phyloP scores from a whole-genome alignment of 2,113 vertebrate species.

The Crotalus helleri region DNA sequence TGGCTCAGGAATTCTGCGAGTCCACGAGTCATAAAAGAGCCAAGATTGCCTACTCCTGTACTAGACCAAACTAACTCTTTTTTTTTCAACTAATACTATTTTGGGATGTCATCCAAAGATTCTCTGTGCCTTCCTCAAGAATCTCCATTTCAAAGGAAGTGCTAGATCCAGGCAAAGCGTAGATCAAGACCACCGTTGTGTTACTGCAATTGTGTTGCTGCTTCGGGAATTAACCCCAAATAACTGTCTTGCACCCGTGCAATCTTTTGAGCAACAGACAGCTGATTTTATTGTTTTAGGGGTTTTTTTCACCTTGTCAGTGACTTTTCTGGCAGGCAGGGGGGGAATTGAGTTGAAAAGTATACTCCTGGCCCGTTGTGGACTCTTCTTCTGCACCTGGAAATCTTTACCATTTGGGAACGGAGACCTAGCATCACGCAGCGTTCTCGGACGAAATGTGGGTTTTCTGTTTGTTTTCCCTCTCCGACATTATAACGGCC shows the following conservation, averaged over 20 bases:
- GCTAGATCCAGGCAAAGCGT: neutral
- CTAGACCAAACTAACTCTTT: no score
- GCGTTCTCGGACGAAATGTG: conserved; percentile 51
- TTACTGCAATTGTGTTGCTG: neutral
- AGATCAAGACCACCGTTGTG: neutral
- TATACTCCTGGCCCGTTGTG: conserved; percentile 55
- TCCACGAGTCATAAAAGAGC: no score
- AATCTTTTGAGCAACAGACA: neutral
- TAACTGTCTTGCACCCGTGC: neutral
- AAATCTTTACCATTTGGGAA: conserved; percentile 70
- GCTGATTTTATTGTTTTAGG: conserved; percentile 9
- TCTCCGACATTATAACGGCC: conserved; percentile 69
- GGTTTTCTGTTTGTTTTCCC: conserved; percentile 68
- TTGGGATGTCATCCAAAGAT: neutral
- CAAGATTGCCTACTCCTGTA: no score
- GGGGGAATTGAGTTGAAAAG: conserved; percentile 27
- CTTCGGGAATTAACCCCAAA: neutral
- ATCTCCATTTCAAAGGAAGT: neutral
- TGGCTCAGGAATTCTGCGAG: no score
- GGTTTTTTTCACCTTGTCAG: neutral
- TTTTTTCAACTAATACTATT: no score
- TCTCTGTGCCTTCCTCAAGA: neutral
- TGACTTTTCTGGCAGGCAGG: neutral
- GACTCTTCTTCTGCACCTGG: conserved; percentile 65
- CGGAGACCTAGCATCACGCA: conserved; percentile 62